Evolutionary conservation across 2,113 vertebrate genomes (phyloP).

Genomic region (Notiomystis cincta): DNA sequence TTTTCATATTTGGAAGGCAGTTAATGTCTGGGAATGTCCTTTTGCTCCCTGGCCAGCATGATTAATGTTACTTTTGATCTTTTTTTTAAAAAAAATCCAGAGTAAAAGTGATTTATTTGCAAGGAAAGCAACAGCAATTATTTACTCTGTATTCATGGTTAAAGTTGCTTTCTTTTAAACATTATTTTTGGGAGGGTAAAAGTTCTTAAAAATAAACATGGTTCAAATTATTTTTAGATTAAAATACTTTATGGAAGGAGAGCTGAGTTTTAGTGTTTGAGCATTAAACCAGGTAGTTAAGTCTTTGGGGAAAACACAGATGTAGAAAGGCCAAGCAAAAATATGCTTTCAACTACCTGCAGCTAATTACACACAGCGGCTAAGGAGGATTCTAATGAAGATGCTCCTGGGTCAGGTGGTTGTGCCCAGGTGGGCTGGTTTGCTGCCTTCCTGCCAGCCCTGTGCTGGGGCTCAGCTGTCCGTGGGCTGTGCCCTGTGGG

Average conservation of each 20-base stretch:
- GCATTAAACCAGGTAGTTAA: conserved; percentile 46
- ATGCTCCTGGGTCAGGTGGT: neutral
- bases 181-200: conserved; percentile 67
- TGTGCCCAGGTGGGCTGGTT: neutral
- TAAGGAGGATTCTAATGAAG: neutral
- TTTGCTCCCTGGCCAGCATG: conserved; percentile 65
- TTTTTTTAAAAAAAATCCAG: neutral
- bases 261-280: conserved; percentile 40
- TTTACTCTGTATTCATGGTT: conserved; percentile 63
- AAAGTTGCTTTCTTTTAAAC: conserved; percentile 66
- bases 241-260: conserved; percentile 23
- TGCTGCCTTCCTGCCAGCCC: neutral
- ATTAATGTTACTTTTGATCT: conserved; percentile 52
- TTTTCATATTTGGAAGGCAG: conserved; percentile 74
- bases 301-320: neutral
- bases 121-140: conserved; percentile 63
- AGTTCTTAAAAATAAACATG: conserved; percentile 65
- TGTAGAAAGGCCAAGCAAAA: neutral
- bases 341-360: neutral
- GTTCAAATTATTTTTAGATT: conserved; percentile 70
- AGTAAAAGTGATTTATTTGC: conserved; percentile 73
- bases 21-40: conserved; percentile 72
- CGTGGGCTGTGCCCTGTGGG: accelerated
- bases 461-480: neutral
- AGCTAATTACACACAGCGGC: accelerated